Evolutionary conservation across 2,113 vertebrate genomes (phyloP).

Genomic region (Nycticebus coucang): DNA sequence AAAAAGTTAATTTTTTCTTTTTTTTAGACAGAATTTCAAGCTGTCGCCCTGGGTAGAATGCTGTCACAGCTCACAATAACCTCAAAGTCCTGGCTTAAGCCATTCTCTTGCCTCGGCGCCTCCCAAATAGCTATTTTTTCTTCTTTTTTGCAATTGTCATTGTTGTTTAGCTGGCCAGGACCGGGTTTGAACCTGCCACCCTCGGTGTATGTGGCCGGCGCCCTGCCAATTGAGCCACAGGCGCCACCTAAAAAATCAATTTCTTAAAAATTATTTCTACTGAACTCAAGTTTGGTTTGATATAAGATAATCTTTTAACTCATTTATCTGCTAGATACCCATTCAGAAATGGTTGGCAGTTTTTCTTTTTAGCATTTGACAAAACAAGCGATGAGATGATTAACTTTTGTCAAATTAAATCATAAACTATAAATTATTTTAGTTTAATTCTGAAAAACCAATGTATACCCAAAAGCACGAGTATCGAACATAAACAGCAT

Average conservation of each 20-base stretch:
- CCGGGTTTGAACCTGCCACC: no score
- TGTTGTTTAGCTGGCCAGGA: no score
- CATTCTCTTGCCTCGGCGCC: no score
- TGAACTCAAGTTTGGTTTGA: neutral
- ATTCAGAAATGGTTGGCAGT: neutral
- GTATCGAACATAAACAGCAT: neutral
- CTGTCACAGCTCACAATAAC: no score
- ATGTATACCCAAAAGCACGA: neutral
- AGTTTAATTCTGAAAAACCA: conserved; percentile 11
- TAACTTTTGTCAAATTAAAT: conserved; percentile 41
- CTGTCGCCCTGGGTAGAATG: no score
- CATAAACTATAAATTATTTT: neutral
- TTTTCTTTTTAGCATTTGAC: neutral
- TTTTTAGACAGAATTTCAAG: no score
- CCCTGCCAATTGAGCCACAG: no score
- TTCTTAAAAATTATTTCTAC: conserved; percentile 44
- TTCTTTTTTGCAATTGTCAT: no score
- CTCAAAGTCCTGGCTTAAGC: no score
- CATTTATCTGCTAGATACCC: neutral
- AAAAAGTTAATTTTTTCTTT: neutral
- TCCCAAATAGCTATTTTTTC: no score
- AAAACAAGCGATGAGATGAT: neutral
- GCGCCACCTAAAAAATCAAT: neutral
- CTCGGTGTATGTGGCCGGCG: no score
- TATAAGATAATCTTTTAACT: neutral